A percentile compares a stretch with the other conserved stretches of the same genome.
Conservation (phyloP, 2,797 vertebrate species). For the Siniperca undulata region DNA sequence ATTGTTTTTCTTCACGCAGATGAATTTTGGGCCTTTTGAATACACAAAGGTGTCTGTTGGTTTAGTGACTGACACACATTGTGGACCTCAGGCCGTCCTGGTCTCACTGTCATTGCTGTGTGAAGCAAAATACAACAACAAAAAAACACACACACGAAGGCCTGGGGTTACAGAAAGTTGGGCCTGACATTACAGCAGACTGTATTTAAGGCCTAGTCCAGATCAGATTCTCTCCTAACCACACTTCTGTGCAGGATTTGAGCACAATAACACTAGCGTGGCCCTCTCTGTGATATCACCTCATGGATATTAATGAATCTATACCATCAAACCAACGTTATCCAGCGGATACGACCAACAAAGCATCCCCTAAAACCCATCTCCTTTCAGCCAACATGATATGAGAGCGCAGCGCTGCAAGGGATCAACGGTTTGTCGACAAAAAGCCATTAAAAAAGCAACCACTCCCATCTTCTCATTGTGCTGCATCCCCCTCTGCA, state of each 20-base stretch:
- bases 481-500: slow-evolving; percentile 68
- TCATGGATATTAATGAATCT: not conserved
- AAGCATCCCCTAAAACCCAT: not conserved
- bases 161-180: slow-evolving; percentile 16
- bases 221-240: not conserved
- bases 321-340: not conserved
- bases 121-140: slow-evolving; percentile 4
- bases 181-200: slow-evolving; percentile 36
- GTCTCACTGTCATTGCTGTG: slow-evolving; percentile 23
- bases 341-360: not conserved
- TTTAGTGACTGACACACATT: not conserved
- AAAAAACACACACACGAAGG: slow-evolving; percentile 23
- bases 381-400: not conserved
- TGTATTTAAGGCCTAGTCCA: slow-evolving; percentile 11
- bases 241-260: slow-evolving; percentile 1
- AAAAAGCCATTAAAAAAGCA: slow-evolving; percentile 70
- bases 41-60: not conserved
- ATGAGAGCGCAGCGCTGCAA: slow-evolving; percentile 16
- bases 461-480: slow-evolving; percentile 82
- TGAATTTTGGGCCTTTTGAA: not conserved
- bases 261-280: not conserved
- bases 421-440: slow-evolving; percentile 47
- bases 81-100: slow-evolving; percentile 12
- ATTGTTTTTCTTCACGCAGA: not conserved
- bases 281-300: slow-evolving; percentile 16